phyloP scores from a whole-genome alignment of 2,888 invertebrate species.

The Tenthredo notha region DNA sequence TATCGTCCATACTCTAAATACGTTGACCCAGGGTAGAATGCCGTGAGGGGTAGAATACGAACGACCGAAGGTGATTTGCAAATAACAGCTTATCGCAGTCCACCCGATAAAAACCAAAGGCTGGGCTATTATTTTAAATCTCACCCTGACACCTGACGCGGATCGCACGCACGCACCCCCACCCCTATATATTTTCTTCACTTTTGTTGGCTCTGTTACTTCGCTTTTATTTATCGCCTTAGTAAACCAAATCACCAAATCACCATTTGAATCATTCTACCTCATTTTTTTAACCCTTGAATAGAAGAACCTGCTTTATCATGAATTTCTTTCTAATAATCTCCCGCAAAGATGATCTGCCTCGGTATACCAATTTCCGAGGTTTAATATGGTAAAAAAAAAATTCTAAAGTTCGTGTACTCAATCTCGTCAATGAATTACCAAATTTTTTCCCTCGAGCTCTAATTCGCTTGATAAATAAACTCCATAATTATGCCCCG shows the following conservation, averaged over 20 bases:
- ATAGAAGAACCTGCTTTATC: not conserved
- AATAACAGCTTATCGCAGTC: constrained; percentile 9
- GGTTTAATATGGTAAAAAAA: too few species aligned
- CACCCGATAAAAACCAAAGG: constrained; percentile 1
- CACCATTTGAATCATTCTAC: not conserved
- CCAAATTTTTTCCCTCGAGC: too few species aligned
- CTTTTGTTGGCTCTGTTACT: not conserved
- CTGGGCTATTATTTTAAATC: constrained; percentile 25
- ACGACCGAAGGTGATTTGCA: constrained; percentile 19
- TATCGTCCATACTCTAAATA: not conserved
- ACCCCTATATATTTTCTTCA: not conserved
- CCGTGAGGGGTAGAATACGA: not conserved
- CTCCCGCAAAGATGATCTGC: too few species aligned
- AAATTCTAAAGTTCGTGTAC: too few species aligned
- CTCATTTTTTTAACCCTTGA: not conserved
- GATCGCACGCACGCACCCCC: constrained; percentile 21
- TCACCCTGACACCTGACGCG: constrained; percentile 29
- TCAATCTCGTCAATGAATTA: too few species aligned
- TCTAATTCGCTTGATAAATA: too few species aligned
- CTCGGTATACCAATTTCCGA: too few species aligned
- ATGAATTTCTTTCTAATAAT: not conserved
- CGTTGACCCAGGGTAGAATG: not conserved
- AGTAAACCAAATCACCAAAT: not conserved
- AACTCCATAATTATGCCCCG: too few species aligned
- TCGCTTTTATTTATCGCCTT: not conserved